phyloP scores from a whole-genome alignment of 2,113 vertebrate genomes.

The Acrocephalus kingi region DNA sequence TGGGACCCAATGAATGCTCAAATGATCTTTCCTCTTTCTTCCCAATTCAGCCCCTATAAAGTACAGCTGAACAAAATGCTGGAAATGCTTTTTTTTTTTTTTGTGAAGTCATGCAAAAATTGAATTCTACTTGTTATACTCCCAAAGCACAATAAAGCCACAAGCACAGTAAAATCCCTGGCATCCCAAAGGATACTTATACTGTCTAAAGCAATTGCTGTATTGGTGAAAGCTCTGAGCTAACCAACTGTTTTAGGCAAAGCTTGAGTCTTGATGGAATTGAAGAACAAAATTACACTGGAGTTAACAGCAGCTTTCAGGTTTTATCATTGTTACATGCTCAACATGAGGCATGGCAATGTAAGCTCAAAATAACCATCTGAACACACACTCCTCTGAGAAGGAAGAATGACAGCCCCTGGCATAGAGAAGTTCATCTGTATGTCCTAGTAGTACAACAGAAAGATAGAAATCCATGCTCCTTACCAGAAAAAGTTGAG shows the following conservation, averaged over 20 bases:
- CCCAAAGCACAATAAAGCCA: conserved; percentile 23
- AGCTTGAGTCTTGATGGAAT: background rate
- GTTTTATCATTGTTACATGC: conserved; percentile 30
- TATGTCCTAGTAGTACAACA: background rate
- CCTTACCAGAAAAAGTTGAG: background rate
- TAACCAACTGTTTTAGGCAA: conserved; percentile 16
- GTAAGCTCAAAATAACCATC: conserved; percentile 24
- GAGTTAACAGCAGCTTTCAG: background rate
- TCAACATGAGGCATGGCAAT: background rate
- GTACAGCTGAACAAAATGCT: background rate
- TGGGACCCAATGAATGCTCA: background rate
- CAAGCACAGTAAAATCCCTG: conserved; percentile 35
- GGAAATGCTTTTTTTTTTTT: background rate
- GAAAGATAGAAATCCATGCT: background rate
- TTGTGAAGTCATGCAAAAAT: conserved; percentile 14
- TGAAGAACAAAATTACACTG: background rate
- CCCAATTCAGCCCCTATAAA: background rate
- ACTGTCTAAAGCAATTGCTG: background rate
- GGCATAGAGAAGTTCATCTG: background rate
- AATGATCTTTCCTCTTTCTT: background rate
- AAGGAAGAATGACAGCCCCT: background rate
- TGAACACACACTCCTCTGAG: background rate
- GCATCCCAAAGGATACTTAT: conserved; percentile 10
- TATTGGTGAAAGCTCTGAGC: conserved; percentile 4
- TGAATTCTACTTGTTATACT: background rate